These are phyloP conservation scores for Torymus aiolomorphi DNA, from an alignment of 2,888 invertebrate species.

Conservation along the genomic window DNA sequence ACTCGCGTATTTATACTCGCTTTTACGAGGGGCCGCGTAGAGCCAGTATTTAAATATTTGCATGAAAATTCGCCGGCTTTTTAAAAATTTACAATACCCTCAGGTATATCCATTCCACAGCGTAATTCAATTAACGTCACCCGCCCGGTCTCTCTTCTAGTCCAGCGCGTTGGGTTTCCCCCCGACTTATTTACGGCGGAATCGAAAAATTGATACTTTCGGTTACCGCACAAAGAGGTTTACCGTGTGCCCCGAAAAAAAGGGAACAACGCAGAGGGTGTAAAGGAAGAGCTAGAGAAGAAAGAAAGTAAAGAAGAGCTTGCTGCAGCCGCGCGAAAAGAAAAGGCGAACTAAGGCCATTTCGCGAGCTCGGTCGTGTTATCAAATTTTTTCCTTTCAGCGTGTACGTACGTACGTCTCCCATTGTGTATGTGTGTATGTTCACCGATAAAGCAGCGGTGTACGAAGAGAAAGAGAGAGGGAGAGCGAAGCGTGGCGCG, in stretches of 20 bases:
- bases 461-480: no score
- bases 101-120: no score
- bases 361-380: constrained; percentile 37
- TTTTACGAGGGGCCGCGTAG: no score
- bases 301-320: constrained; percentile 14
- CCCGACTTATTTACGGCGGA: no score
- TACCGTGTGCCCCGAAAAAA: no score
- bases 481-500: constrained; percentile 8
- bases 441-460: constrained; percentile 13
- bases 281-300: constrained; percentile 17
- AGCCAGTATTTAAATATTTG: no score
- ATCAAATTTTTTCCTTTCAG: constrained; percentile 51
- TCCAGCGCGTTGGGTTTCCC: no score
- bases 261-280: not conserved
- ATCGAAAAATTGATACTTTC: constrained; percentile 21
- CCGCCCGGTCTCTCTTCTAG: no score
- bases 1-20: no score
- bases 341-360: constrained; percentile 36
- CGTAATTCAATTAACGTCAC: no score
- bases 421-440: not conserved
- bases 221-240: not conserved
- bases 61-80: no score
- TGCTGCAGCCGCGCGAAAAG: not conserved
- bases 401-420: not conserved
- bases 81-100: no score